These are phyloP conservation scores for Aphis gossypii DNA, from an alignment of 1,140 invertebrate species.

Conservation along the genomic window DNA sequence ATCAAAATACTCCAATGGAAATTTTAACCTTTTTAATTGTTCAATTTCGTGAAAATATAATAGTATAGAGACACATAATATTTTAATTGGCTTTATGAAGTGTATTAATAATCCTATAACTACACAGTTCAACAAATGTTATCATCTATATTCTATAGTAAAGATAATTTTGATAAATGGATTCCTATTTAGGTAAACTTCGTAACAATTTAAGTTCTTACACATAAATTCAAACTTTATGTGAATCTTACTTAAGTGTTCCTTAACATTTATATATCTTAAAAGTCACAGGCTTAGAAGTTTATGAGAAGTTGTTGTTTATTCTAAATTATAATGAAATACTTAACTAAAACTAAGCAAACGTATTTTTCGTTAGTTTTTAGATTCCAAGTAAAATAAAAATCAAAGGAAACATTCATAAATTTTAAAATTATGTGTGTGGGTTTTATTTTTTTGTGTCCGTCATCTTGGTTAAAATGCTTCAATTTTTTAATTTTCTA, in stretches of 20 bases:
- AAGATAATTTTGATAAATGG: constrained; percentile 27
- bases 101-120: neutral
- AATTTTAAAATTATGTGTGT: neutral
- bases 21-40: neutral
- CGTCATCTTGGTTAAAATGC: too few relatives aligned
- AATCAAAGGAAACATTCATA: neutral
- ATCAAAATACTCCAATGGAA: neutral
- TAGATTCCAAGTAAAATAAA: neutral
- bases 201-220: constrained; percentile 13
- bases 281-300: constrained; percentile 13
- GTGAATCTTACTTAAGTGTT: constrained; percentile 30
- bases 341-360: neutral
- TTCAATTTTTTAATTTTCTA: too few relatives aligned
- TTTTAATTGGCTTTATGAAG: neutral
- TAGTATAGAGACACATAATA: neutral
- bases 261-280: constrained; percentile 28
- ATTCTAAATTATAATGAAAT: neutral
- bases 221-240: constrained; percentile 29
- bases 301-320: constrained; percentile 3
- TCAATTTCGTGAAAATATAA: neutral
- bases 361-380: neutral
- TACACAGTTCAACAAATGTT: neutral
- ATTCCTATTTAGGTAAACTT: constrained; percentile 21
- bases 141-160: constrained; percentile 12
- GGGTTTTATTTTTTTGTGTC: too few relatives aligned